Conservation (phyloP, 1,140 invertebrate species). For the Cephus cinctus region DNA sequence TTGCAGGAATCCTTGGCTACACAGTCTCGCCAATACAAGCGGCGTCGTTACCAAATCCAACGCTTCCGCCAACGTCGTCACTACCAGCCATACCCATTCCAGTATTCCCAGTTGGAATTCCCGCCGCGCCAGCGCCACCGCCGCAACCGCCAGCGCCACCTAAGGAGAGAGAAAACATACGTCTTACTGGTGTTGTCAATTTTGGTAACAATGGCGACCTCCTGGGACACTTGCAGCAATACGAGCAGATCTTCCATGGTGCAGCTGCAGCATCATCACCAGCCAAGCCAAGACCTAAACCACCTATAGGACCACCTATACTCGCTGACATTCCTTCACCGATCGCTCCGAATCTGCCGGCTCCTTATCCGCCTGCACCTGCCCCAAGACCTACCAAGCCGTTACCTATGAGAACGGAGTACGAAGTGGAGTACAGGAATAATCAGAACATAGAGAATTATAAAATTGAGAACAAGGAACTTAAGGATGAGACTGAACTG, state of each 20-base stretch:
- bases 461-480: conserved; percentile 27
- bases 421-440: conserved; percentile 21
- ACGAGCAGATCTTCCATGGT: conserved; percentile 46
- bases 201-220: conserved; percentile 47
- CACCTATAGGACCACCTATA: conserved; percentile 21
- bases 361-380: conserved; percentile 21
- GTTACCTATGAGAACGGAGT: neutral
- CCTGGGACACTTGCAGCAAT: conserved; percentile 41
- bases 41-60: conserved; percentile 38
- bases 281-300: conserved; percentile 10
- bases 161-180: conserved; percentile 36
- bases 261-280: neutral
- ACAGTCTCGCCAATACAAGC: conserved; percentile 38
- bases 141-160: conserved; percentile 8
- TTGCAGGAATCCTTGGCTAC: conserved; percentile 46
- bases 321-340: conserved; percentile 35
- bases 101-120: conserved; percentile 9
- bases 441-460: conserved; percentile 31
- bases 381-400: neutral
- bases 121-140: conserved; percentile 7
- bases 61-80: neutral
- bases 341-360: conserved; percentile 27
- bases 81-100: conserved; percentile 10
- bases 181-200: conserved; percentile 49
- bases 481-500: conserved; percentile 28